These are phyloP conservation scores for Parnassius glacialis DNA, from an alignment of 2,888 invertebrate species.

Conservation along the genomic window DNA sequence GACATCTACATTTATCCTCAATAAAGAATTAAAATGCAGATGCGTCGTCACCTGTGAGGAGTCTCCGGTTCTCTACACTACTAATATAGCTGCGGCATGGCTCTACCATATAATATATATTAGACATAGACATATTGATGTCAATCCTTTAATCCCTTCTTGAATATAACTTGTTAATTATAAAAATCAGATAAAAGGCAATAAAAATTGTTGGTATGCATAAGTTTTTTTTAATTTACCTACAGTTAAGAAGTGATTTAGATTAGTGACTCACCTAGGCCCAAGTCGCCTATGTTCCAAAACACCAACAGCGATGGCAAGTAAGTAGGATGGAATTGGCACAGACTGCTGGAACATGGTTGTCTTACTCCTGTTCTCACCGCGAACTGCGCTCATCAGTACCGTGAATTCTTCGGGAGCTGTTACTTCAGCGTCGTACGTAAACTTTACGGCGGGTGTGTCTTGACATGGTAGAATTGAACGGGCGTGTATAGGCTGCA, in stretches of 20 bases:
- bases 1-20: too few species aligned
- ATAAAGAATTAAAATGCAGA: too few species aligned
- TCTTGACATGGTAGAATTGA: constrained; percentile 96
- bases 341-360: constrained; percentile 87
- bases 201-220: too few species aligned
- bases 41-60: too few species aligned
- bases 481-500: constrained; percentile 92
- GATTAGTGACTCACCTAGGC: constrained; percentile 70
- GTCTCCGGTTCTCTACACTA: too few species aligned
- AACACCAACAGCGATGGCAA: constrained; percentile 93
- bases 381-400: constrained; percentile 92
- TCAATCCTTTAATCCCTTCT: too few species aligned
- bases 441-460: constrained; percentile 93
- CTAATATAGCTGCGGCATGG: too few species aligned
- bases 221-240: background rate
- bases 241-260: background rate
- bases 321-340: constrained; percentile 93
- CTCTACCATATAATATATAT: too few species aligned
- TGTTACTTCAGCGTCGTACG: constrained; percentile 87
- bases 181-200: too few species aligned
- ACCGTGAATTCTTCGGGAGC: constrained; percentile 89
- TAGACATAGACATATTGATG: too few species aligned
- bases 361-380: constrained; percentile 65
- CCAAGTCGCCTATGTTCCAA: constrained; percentile 88
- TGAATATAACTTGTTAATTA: too few species aligned